Base-by-base conservation (phyloP, 2,113 vertebrate species). In the Galbula dea region DNA sequence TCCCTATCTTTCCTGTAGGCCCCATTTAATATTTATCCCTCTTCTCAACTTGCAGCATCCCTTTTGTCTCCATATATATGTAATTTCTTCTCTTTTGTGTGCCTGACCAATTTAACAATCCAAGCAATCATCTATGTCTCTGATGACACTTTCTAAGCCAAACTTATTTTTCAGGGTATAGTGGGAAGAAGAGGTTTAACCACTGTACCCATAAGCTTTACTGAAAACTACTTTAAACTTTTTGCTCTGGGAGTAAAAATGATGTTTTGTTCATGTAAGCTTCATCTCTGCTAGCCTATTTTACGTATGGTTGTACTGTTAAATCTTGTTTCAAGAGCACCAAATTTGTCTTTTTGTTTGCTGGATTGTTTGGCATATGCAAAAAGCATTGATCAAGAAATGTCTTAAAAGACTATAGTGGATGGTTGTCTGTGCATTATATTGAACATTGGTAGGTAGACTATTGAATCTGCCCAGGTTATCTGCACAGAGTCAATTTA, bases 261-360 rank as follows among this genome's bases (percentile, higher is more conserved):
- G n/a, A 20, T 4, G 7, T 58, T 86, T 86, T 82, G 3, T 7
- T 72, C 6, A 18, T 30, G 21, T 71, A 82, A 59, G 17, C 45
- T 63, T 89, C 23, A 43, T 82, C 45, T 78, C 32, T 89, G 19
- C 30, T 91, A 68, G n/a, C 16, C 19, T 76, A 27, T 78, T 87
- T 91, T 82, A 32, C 46, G 11, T 79, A 10, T 2, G 63, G 18
- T 48, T 73, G 18, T 59, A 52, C 24, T 43, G 34, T 43, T 72
- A 67, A 62, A 80, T 83, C 10, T 74, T 80, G 51, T 89, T 88
- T 69, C 46, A 74, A 74, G 67, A 65, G 15, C 52, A 76, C 39
- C 83, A 79, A 57, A 78, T 84, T 84, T 72, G n/a, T 93, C 90
- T 86, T 94, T 68, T 93, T 74, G 26, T 74, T 88, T 92, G 52